Base-by-base conservation (phyloP, 2,888 invertebrate genomes). In the Amorpha juglandis region DNA sequence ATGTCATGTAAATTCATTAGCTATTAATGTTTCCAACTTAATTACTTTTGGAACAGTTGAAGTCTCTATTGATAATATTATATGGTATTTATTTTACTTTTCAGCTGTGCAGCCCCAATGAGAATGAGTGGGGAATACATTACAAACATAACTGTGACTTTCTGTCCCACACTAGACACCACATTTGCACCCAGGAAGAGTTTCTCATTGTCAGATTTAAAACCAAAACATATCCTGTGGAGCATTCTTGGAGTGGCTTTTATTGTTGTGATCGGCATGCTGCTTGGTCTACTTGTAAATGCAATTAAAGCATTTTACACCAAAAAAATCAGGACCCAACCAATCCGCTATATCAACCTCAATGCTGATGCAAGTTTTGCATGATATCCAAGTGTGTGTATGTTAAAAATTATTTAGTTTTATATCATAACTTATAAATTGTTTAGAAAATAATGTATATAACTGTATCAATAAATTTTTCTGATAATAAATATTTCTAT, bases 71-170 rank as follows among this genome's bases (percentile, higher is more conserved):
- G 62, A 68, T 65, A 69, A 68, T 50, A 62, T 50, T 48, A 47
- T 65, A 67, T 68, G 63, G 58, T 63, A 65, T 53, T 51, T 58
- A 45, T 69, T 73, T 66, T 68, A 65, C 68, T 72, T 89, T 88
- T 73, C 86, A 94, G 93, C 71, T 94, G 94, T 81, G 87, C 90
- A 66, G 90, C 92, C 55, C 94, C 94, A 58, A 88, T 92, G 85
- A 85, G 81, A 74, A 70, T 90, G 67, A 86, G 86, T 73, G 93
- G 93, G 67, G 80, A 82, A 45, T 86, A 85, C 67, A 79, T 93
- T 45, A 92, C 92, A 66, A 90, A 93, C 66, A 86, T 93, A 66
- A 86, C 89, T 67, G 68, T 88, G 48, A 81, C 87, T 47, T 89
- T 84, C 76, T 92, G 92, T 67, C 92, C 92, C 14, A 87, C 84